Percentiles rank a stretch among this genome's conserved stretches.
Evolutionary conservation across 2,888 invertebrate species (phyloP).

Genomic region (Lydus trimaculatus): DNA sequence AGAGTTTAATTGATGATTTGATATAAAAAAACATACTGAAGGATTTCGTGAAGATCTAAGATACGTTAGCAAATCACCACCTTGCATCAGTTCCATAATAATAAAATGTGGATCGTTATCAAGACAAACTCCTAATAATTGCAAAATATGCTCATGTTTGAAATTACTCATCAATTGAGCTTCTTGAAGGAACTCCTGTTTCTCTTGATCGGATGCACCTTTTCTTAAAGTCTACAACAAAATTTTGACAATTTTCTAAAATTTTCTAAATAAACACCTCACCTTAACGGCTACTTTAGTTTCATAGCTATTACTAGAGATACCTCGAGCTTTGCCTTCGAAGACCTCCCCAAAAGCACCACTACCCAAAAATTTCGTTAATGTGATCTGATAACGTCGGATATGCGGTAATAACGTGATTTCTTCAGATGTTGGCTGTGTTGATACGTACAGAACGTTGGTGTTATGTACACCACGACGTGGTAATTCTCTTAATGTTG

Average conservation of each 20-base stretch:
- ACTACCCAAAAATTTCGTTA: slow-evolving; percentile 89
- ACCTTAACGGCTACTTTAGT: slow-evolving; percentile 93
- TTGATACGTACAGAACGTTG: slow-evolving; percentile 80
- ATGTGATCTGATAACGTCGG: slow-evolving; percentile 82
- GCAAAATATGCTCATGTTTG: slow-evolving; percentile 93
- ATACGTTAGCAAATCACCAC: slow-evolving; percentile 92
- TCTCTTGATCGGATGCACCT: slow-evolving; percentile 89
- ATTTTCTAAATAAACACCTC: slow-evolving; percentile 25
- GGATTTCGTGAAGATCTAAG: slow-evolving; percentile 81
- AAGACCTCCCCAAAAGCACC: slow-evolving; percentile 98
- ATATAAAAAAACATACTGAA: slow-evolving; percentile 62
- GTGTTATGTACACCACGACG: slow-evolving; percentile 76
- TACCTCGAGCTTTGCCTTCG: slow-evolving; percentile 83
- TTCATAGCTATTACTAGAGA: slow-evolving; percentile 66
- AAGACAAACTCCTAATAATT: slow-evolving; percentile 91
- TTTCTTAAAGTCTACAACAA: slow-evolving; percentile 81
- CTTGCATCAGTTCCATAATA: slow-evolving; percentile 97
- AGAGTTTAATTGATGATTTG: background rate
- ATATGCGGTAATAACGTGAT: slow-evolving; percentile 87
- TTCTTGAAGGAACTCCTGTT: slow-evolving; percentile 94
- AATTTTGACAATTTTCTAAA: slow-evolving; percentile 11
- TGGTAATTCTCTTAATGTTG: slow-evolving; percentile 85
- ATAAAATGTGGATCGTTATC: slow-evolving; percentile 94
- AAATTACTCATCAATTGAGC: slow-evolving; percentile 98
- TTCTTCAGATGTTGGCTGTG: slow-evolving; percentile 62